These are phyloP conservation scores for Drosophila nannoptera DNA, from an alignment of 1,140 invertebrate genomes.

Conservation along the genomic window DNA sequence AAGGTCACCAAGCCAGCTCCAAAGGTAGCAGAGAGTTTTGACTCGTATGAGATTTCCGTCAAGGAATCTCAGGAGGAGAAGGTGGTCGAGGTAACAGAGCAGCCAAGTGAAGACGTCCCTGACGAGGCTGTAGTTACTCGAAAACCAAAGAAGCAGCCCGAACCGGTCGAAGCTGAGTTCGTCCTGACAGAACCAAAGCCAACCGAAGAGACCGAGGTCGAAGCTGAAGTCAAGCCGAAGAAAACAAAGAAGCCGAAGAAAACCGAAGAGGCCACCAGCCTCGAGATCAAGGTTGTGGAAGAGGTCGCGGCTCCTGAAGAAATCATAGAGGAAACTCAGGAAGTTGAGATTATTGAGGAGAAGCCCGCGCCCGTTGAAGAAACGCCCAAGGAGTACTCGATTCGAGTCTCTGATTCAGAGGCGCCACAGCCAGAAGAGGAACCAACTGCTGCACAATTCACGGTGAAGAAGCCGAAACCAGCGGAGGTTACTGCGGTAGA, in stretches of 20 bases:
- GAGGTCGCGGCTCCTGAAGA: conserved; percentile 46
- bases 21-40: conserved; percentile 56
- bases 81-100: conserved; percentile 24
- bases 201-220: conserved; percentile 70
- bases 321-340: conserved; percentile 21
- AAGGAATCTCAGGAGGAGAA: conserved; percentile 57
- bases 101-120: conserved; percentile 53
- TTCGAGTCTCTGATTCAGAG: conserved; percentile 33
- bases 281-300: conserved; percentile 65
- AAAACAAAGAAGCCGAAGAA: conserved; percentile 80
- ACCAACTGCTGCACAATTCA: conserved; percentile 49
- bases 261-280: conserved; percentile 55
- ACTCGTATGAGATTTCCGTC: conserved; percentile 65
- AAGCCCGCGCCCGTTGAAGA: conserved; percentile 37
- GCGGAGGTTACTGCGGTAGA: conserved; percentile 51
- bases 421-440: conserved; percentile 23
- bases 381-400: conserved; percentile 44
- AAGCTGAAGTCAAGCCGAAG: conserved; percentile 62
- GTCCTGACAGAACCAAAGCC: conserved; percentile 61
- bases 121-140: conserved; percentile 59
- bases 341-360: conserved; percentile 28
- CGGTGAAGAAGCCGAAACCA: conserved; percentile 58
- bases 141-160: conserved; percentile 51
- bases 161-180: conserved; percentile 55
- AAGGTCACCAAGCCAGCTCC: conserved; percentile 43